phyloP scores from a whole-genome alignment of 2,888 invertebrate species.

The Idaea biselata region DNA sequence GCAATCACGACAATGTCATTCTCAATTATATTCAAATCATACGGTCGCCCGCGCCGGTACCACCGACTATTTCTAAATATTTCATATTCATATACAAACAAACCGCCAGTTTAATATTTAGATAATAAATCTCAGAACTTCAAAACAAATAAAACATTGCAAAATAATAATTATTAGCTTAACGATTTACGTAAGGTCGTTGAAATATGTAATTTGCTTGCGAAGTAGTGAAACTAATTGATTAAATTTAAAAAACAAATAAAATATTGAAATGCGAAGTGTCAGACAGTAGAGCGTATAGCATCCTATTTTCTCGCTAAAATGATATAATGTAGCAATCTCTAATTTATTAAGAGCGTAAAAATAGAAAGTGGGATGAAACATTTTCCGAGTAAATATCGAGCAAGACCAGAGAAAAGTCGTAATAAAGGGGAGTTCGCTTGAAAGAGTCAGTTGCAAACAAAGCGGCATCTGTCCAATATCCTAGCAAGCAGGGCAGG shows the following conservation, averaged over 20 bases:
- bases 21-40: conserved; percentile 16
- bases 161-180: conserved; percentile 25
- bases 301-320: background rate
- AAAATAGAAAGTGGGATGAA: conserved; percentile 30
- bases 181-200: background rate
- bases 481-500: background rate
- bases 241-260: conserved; percentile 12
- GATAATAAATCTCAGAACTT: background rate
- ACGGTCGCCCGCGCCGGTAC: conserved; percentile 1
- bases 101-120: background rate
- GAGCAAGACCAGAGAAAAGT: conserved; percentile 36
- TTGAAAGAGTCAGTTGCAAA: conserved; percentile 35
- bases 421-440: conserved; percentile 42
- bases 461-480: conserved; percentile 38
- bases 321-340: background rate
- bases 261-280: background rate
- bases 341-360: conserved; percentile 23
- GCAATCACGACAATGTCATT: conserved; percentile 11
- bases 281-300: background rate
- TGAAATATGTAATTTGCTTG: background rate
- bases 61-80: background rate
- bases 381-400: conserved; percentile 39
- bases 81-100: background rate
- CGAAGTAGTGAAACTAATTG: conserved; percentile 8
- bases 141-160: conserved; percentile 18